Conservation (phyloP, 2,797 vertebrate species). For the Sandelia bainsii region DNA sequence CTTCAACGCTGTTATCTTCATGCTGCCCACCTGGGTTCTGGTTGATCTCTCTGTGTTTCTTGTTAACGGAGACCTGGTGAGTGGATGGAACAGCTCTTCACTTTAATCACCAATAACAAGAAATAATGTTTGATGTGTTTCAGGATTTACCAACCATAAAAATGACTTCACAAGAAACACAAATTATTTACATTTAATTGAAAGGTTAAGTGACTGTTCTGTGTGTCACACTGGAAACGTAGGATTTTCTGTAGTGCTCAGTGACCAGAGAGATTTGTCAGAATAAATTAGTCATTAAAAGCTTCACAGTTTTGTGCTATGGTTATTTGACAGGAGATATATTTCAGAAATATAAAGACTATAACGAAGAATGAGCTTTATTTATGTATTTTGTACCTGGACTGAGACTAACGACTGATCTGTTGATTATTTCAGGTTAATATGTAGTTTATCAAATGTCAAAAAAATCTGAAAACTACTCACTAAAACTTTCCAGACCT, state of each 20-base stretch:
- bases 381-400: neutral
- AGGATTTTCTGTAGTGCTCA: no score
- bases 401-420: neutral
- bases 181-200: neutral
- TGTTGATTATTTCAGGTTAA: neutral
- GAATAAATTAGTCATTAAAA: no score
- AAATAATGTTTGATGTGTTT: neutral
- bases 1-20: slow-evolving; percentile 96
- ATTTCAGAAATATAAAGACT: no score
- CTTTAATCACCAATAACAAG: neutral
- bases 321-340: no score
- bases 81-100: slow-evolving; percentile 44
- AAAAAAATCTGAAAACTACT: neutral
- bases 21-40: slow-evolving; percentile 97
- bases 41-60: slow-evolving; percentile 95
- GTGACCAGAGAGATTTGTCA: no score
- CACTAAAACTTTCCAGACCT: no score
- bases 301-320: no score
- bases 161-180: neutral
- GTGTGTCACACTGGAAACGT: neutral
- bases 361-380: no score
- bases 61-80: slow-evolving; percentile 93
- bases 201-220: neutral
- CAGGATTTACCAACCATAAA: neutral
- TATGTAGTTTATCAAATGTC: neutral